These are phyloP conservation scores for Pocillopora grandis DNA, from an alignment of 92 coral and sea anemone genomes.

Conservation along the genomic window DNA sequence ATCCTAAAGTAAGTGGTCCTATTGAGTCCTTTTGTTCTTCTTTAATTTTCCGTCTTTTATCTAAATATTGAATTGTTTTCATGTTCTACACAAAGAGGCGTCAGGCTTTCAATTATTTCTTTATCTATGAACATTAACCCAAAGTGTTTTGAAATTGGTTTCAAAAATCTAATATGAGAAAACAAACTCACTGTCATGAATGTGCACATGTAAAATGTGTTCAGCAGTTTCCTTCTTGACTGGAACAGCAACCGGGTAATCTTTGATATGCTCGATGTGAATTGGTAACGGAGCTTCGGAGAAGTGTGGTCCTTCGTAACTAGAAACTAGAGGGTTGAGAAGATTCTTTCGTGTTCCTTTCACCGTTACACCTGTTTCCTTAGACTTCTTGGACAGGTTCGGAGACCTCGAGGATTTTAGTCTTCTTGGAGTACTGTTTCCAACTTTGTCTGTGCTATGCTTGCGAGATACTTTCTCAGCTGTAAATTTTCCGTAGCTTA, in stretches of 20 bases:
- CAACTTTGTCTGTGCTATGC: conserved; percentile 16
- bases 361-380: background rate
- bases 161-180: background rate
- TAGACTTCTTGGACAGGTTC: background rate
- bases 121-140: background rate
- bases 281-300: conserved; percentile 11
- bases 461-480: conserved; percentile 1
- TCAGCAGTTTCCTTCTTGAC: conserved; percentile 12
- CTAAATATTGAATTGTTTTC: no score
- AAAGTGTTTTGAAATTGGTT: background rate
- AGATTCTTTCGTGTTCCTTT: conserved; percentile 27
- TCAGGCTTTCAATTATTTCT: background rate
- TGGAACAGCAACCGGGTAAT: conserved; percentile 32
- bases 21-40: no score
- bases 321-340: background rate
- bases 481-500: background rate
- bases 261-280: conserved; percentile 23
- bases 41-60: no score
- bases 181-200: conserved; percentile 41
- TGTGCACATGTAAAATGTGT: conserved; percentile 39
- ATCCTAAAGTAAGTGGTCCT: no score
- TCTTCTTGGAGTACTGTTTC: background rate
- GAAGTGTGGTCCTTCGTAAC: background rate
- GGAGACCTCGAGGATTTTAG: background rate
- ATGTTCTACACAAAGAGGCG: no score